These are phyloP conservation scores for Galeopterus variegatus DNA, from an alignment of 2,113 vertebrate genomes.

Conservation along the genomic window DNA sequence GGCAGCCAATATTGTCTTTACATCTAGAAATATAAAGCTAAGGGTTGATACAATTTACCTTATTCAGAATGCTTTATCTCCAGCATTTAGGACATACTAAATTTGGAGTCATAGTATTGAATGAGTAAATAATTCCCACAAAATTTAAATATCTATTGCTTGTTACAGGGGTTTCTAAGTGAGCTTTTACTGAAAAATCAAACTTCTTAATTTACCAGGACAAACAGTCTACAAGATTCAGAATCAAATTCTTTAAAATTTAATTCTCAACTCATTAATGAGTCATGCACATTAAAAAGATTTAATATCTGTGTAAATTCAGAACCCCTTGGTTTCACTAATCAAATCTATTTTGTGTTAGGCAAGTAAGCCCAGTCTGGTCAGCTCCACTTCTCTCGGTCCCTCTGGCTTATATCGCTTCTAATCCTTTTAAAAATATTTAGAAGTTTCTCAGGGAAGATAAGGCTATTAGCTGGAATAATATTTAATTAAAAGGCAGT, in stretches of 20 bases:
- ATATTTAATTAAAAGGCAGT: constrained; percentile 61
- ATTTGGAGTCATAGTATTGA: not conserved
- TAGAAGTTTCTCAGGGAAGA: not conserved
- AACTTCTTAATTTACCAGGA: not conserved
- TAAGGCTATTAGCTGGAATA: constrained; percentile 35
- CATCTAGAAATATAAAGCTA: not conserved
- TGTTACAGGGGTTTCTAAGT: not conserved
- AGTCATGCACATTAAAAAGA: not conserved
- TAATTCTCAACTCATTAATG: not conserved
- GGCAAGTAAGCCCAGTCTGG: not conserved
- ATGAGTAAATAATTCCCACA: not conserved
- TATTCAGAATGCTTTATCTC: not conserved
- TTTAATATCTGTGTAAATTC: not conserved
- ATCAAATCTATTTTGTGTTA: constrained; percentile 31
- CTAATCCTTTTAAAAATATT: not conserved
- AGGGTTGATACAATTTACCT: not conserved
- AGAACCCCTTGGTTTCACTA: not conserved
- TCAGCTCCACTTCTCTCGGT: not conserved
- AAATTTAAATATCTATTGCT: not conserved
- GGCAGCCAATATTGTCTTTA: not conserved
- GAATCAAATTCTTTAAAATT: not conserved
- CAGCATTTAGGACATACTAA: not conserved
- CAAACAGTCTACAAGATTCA: not conserved
- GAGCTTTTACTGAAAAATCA: not conserved
- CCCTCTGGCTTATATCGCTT: not conserved